These are phyloP conservation scores for Acanthornis magna DNA, from an alignment of 2,797 vertebrate species.

Conservation along the genomic window DNA sequence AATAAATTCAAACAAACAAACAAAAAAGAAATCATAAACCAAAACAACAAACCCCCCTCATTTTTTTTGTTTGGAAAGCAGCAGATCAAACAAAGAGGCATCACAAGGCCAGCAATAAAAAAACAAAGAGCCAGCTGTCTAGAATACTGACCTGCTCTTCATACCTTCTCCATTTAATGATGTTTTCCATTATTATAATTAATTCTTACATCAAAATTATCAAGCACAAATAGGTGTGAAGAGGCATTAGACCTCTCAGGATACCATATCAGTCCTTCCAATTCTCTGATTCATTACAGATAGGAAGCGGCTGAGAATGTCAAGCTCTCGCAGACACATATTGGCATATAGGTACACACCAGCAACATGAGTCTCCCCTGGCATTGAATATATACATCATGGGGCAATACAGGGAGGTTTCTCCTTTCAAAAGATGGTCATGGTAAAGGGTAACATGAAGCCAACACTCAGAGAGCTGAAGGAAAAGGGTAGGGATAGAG, in stretches of 20 bases:
- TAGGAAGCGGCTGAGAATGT: neutral
- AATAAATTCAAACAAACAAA: neutral
- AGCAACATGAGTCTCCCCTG: neutral
- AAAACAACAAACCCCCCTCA: neutral
- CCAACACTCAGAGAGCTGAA: neutral
- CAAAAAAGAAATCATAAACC: neutral
- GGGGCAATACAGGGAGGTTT: neutral
- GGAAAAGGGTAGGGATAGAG: neutral
- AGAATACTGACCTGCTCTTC: neutral
- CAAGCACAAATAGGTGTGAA: neutral
- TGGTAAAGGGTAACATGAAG: accelerated
- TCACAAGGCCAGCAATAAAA: neutral
- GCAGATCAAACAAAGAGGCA: neutral
- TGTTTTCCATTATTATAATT: neutral
- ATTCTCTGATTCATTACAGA: neutral
- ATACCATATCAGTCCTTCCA: accelerated
- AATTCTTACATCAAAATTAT: neutral
- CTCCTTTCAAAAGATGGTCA: neutral
- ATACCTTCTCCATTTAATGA: neutral
- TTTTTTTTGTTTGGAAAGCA: neutral
- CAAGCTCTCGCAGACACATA: neutral
- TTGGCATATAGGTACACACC: neutral
- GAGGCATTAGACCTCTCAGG: neutral
- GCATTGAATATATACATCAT: neutral
- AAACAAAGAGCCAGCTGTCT: neutral